Evolutionary conservation across 2,888 invertebrate species (phyloP).

Genomic region (Metellina segmentata): DNA sequence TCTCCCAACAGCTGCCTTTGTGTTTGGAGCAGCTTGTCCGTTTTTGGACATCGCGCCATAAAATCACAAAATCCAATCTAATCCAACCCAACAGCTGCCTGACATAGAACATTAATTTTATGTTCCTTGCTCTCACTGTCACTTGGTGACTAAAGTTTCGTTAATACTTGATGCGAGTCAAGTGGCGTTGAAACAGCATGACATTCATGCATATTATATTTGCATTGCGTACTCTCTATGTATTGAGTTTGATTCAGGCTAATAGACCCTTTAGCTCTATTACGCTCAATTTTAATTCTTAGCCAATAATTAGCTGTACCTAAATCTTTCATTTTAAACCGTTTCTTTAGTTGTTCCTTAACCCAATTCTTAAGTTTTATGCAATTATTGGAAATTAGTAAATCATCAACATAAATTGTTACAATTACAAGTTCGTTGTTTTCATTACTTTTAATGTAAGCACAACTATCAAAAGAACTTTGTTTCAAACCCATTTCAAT

Average conservation of each 20-base stretch:
- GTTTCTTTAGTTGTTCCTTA: constrained; percentile 27
- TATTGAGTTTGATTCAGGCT: constrained; percentile 25
- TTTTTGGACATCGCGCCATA: no score
- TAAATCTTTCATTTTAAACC: no score
- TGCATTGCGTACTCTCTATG: not conserved
- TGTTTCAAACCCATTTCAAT: constrained; percentile 66
- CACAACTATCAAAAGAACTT: constrained; percentile 68
- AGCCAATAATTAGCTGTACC: constrained; percentile 18
- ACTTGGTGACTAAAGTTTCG: not conserved
- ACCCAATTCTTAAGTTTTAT: constrained; percentile 22
- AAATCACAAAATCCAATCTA: no score
- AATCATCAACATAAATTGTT: constrained; percentile 69
- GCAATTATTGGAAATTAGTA: constrained; percentile 24
- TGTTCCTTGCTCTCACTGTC: no score
- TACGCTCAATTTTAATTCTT: constrained; percentile 17
- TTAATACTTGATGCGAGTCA: not conserved
- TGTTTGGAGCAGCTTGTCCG: no score
- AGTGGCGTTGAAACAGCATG: not conserved
- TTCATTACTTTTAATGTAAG: constrained; percentile 1
- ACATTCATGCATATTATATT: constrained; percentile 19
- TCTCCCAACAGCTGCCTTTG: no score
- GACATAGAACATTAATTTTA: no score
- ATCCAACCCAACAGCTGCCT: no score
- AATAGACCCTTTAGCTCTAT: not conserved
- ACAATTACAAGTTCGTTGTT: constrained; percentile 27